Conservation (phyloP, 2,888 invertebrate genomes). For the Hirtodrosophila histrioides region DNA sequence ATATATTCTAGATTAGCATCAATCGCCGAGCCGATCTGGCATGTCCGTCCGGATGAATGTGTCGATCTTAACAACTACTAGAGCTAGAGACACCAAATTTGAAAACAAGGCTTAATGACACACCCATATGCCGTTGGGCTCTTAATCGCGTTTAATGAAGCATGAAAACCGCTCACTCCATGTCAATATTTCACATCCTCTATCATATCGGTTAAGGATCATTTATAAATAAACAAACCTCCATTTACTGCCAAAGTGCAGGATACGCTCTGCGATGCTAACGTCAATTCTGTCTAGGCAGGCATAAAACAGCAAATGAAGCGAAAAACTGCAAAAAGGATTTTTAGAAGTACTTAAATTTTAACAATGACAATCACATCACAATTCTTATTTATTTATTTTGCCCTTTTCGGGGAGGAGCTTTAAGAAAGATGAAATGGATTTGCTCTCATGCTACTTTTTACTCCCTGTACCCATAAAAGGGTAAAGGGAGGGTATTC, state of each 20-base stretch:
- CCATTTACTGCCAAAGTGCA: constrained; percentile 63
- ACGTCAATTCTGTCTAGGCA: constrained; percentile 44
- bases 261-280: constrained; percentile 20
- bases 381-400: constrained; percentile 54
- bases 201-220: constrained; percentile 64
- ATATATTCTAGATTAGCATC: too few species aligned
- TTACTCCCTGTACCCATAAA: constrained; percentile 37
- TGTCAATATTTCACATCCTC: constrained; percentile 14
- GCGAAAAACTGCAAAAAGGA: constrained; percentile 79
- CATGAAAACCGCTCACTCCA: constrained; percentile 53
- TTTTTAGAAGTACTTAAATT: constrained; percentile 81
- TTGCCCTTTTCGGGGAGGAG: constrained; percentile 8
- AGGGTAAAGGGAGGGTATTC: too few species aligned
- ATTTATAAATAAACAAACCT: constrained; percentile 79
- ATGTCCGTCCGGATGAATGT: too few species aligned
- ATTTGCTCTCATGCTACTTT: constrained; percentile 50
- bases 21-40: too few species aligned
- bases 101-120: constrained; percentile 29
- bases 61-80: too few species aligned
- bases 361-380: constrained; percentile 74
- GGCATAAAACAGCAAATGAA: constrained; percentile 76
- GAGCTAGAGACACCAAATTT: too few species aligned
- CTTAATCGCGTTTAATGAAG: constrained; percentile 66
- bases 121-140: constrained; percentile 30
- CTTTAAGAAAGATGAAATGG: constrained; percentile 28